A percentile compares a stretch with the other conserved stretches of the same genome.
Conservation (phyloP, 2,888 invertebrate species). For the Adelphocoris suturalis region DNA sequence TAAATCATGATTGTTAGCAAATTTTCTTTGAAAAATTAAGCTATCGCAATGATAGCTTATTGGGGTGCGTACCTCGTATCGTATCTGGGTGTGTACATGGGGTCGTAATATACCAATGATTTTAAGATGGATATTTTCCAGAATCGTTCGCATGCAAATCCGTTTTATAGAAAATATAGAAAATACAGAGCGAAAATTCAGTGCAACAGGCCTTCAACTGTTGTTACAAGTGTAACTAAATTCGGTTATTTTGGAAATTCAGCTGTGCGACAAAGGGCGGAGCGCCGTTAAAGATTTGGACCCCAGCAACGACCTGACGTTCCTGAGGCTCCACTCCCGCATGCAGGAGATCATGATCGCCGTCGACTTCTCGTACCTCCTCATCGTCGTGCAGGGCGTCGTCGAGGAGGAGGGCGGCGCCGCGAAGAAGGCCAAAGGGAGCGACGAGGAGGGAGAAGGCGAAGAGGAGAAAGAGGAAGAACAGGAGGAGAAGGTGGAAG, state of each 20-base stretch:
- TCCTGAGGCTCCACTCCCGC: slow-evolving; percentile 91
- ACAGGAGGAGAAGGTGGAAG: slow-evolving; percentile 45
- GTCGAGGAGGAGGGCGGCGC: slow-evolving; percentile 59
- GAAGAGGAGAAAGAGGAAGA: slow-evolving; percentile 63
- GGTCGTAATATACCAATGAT: too few species aligned
- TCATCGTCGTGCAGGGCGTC: slow-evolving; percentile 67
- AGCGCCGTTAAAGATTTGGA: slow-evolving; percentile 95
- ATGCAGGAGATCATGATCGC: slow-evolving; percentile 97
- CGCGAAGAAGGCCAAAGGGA: slow-evolving; percentile 49
- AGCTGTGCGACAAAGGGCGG: slow-evolving; percentile 92
- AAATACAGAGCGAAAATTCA: too few species aligned
- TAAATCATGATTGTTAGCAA: too few species aligned
- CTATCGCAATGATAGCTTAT: too few species aligned
- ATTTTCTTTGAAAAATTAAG: too few species aligned
- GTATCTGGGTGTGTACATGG: too few species aligned
- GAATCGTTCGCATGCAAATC: too few species aligned
- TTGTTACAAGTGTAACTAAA: too few species aligned
- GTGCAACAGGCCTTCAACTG: too few species aligned
- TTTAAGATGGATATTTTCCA: too few species aligned
- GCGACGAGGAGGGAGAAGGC: slow-evolving; percentile 62
- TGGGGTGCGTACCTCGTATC: too few species aligned
- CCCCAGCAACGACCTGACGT: slow-evolving; percentile 95
- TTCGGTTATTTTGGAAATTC: not conserved
- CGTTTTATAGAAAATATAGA: too few species aligned
- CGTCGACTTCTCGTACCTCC: slow-evolving; percentile 80